These are phyloP conservation scores for Heliconius sara DNA, from an alignment of 2,888 invertebrate genomes.

Conservation along the genomic window DNA sequence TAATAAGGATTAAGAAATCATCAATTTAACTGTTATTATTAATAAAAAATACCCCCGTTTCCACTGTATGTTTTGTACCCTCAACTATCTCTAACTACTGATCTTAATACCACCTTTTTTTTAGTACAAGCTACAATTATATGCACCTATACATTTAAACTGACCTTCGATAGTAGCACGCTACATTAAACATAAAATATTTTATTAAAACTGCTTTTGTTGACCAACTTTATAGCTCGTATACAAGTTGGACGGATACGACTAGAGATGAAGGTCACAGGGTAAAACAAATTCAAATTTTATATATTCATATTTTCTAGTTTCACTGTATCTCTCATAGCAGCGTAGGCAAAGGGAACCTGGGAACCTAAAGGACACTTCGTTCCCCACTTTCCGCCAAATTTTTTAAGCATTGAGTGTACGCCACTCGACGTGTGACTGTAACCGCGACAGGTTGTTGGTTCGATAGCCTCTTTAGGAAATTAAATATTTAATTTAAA, in stretches of 20 bases:
- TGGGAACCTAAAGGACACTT: too few species aligned
- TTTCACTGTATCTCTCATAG: not conserved
- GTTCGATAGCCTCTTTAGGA: too few species aligned
- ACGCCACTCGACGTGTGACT: too few species aligned
- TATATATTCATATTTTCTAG: not conserved
- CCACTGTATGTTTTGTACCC: not conserved
- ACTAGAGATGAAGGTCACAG: conserved; percentile 12
- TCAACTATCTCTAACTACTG: not conserved
- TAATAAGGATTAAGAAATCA: not conserved
- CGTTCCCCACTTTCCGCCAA: too few species aligned
- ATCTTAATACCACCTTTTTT: not conserved
- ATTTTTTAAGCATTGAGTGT: too few species aligned
- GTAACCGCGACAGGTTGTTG: too few species aligned
- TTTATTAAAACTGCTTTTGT: conserved; percentile 11
- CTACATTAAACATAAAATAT: conserved; percentile 10
- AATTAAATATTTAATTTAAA: too few species aligned
- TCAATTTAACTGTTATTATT: not conserved
- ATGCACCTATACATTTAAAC: not conserved
- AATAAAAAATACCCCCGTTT: not conserved
- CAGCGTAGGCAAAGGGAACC: not conserved
- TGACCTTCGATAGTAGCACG: conserved; percentile 15
- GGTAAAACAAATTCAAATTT: not conserved
- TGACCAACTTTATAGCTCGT: not conserved
- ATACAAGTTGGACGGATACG: not conserved
- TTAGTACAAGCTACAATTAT: not conserved